Base-by-base conservation (phyloP, 30 jellyfish, hydroid and myxozoan species). In the Mastigias papua region DNA sequence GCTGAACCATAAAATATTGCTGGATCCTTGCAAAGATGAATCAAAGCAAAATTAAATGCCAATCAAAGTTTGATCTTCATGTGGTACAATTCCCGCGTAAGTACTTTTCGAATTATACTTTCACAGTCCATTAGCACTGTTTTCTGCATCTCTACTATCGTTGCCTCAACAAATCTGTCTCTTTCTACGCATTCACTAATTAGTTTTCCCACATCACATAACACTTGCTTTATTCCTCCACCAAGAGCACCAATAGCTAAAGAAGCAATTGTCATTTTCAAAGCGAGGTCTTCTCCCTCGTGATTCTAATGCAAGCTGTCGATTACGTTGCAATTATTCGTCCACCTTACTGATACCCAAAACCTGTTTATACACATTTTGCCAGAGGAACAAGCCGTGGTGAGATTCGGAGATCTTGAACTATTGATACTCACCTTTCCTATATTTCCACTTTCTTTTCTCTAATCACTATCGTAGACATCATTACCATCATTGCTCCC, bases 191-290 rank as follows among this genome's bases (percentile, higher is more conserved):
- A 37, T 68, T 68, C 29, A 28, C 80, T 68, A 29, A 68, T 22
- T 68, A 68, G 3, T 68, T 54, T 68, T 68, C 9, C 80, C 19
- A 68, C 80, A 25, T 68, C 80, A 68, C 50, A 29, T 20, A 68
- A n/a, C 29, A 29, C 80, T 68, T 68, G 30, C 29, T 68, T 68
- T 19, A 68, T 68, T 13, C 80, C 80, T 68, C 80, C 57, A 68
- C 80, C 58, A 68, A 26, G 57, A 27, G 54, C 58, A 33, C 9
- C 25, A 21, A 29, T 26, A 15, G 1, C 20, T 26, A 27, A 17
- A 23, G 4, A 8, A 19, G 17, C 30, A 20, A 23, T 57, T 57
- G n/a, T n/a, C n/a, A 57, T 6, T 3, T n/a, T 23, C 69, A 57
- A 5, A 57, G 30, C 30, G 23, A 3, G 17, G 69, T 57, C 69